Percentiles rank a stretch among this genome's conserved stretches.
Conservation (phyloP, 1,140 invertebrate species). For the Trichomalopsis sarcophagae region DNA sequence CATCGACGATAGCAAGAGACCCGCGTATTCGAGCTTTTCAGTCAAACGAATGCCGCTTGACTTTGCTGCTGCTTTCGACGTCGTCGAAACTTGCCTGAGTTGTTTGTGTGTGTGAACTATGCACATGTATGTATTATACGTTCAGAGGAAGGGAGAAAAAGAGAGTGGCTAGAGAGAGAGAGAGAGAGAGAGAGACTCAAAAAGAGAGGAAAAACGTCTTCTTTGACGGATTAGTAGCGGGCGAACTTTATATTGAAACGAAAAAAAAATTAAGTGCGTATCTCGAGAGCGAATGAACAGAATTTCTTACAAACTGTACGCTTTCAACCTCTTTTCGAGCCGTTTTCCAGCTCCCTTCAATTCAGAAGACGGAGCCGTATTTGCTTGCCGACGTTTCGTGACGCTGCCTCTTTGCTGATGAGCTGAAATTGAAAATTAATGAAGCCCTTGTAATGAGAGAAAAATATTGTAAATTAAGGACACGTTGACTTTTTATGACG, state of each 20-base stretch:
- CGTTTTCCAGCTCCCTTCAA: background rate
- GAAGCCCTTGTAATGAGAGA: conserved; percentile 1
- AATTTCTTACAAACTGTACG: background rate
- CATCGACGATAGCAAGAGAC: background rate
- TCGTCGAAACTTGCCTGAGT: conserved; percentile 10
- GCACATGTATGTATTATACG: too few species aligned
- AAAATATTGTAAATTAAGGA: conserved; percentile 8
- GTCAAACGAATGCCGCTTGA: conserved; percentile 28
- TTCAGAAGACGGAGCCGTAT: background rate
- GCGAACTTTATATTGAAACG: conserved; percentile 32
- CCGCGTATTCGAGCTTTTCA: background rate
- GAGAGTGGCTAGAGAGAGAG: too few species aligned
- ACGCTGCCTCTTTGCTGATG: background rate
- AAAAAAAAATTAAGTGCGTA: conserved; percentile 36
- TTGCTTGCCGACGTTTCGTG: background rate
- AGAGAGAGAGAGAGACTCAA: background rate
- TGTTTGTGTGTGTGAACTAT: background rate
- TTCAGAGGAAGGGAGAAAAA: too few species aligned
- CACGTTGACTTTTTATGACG: background rate
- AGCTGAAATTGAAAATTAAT: conserved; percentile 33
- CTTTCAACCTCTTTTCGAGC: conserved; percentile 11
- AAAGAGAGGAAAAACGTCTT: background rate
- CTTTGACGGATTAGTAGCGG: conserved; percentile 31
- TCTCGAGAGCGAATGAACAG: background rate
- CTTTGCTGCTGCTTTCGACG: background rate